Evolutionary conservation across 1,140 invertebrate genomes (phyloP), one percentile per base, ranked within the genome.

Genomic region (Atta cephalotes): DNA sequence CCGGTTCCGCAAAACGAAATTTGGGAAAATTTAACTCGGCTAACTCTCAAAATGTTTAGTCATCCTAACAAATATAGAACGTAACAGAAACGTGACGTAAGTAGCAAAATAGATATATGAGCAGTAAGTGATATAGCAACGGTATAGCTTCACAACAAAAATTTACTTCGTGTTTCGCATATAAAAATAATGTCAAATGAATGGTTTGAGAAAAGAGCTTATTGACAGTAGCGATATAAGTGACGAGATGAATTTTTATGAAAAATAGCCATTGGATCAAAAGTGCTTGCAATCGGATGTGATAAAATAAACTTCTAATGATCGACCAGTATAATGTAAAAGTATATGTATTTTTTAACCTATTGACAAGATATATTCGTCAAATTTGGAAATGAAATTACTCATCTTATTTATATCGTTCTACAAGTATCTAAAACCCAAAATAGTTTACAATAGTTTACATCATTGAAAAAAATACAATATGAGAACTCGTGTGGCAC

Each of bases 1-100:
- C 85, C 79, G 60, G 72, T 63, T 81, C 10, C 68, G 35, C 45
- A 21, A 74, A 78, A 78, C 65, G 62, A 90, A 89, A 89, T 89
- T 81, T 76, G 14, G 66, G 39, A 74, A 89, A 90, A 89, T 90
- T 87, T 89, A 86, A 87, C 76, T 86, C 77, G 39, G 58, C 28
- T 72, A 76, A 76, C 18, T 25, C 77, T 39, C 49, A 58, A 31
- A 58, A 74, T 76, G 80, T 84, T 74, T 84, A 76, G 80, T 63
- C 39, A 84, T 31, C 12, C 25, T 76, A n/a, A 39, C 62, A 74
- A 62, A 84, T 74, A 74, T 56, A 58, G 4, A 56, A 56, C 9
- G 39, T 39, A 28, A 35, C 70, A 39, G 25, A 31, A 62, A 14
- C 58, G 39, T 58, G 28, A 84, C 18, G 70, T 84, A 84, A 84